Percentiles rank a stretch among this genome's conserved stretches.
Conservation (phyloP, 2,888 invertebrate genomes). For the Periphyllus acericola region DNA sequence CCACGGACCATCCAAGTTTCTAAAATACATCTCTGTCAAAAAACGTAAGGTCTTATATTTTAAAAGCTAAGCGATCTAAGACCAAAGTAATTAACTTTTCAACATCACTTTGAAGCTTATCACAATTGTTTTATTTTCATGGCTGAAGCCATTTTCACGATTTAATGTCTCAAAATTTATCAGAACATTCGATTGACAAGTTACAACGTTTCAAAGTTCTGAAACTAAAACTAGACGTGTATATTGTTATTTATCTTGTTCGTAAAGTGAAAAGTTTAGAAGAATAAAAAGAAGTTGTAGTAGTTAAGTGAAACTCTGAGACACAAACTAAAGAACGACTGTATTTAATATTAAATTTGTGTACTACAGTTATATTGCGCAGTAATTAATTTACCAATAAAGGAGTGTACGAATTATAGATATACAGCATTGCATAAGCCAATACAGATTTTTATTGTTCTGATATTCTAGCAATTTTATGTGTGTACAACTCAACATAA, state of each 20-base stretch:
- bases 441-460: background rate
- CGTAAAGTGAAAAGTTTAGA: constrained; percentile 20
- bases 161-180: background rate
- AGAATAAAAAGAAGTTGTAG: background rate
- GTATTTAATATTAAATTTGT: background rate
- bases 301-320: background rate
- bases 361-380: background rate
- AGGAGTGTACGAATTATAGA: background rate
- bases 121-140: background rate
- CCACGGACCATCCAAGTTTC: too few relatives aligned
- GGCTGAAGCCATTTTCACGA: background rate
- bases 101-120: background rate
- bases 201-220: background rate
- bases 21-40: too few relatives aligned
- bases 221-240: constrained; percentile 1
- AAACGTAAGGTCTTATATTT: background rate
- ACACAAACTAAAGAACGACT: background rate
- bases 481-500: background rate
- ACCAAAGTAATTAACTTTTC: background rate
- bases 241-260: constrained; percentile 25
- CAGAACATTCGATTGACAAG: constrained; percentile 11
- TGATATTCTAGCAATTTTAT: background rate
- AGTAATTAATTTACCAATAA: background rate
- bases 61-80: background rate
- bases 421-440: too few relatives aligned